These are phyloP conservation scores for Himalopsyche anomala DNA, from an alignment of 2,888 invertebrate genomes.

Conservation along the genomic window DNA sequence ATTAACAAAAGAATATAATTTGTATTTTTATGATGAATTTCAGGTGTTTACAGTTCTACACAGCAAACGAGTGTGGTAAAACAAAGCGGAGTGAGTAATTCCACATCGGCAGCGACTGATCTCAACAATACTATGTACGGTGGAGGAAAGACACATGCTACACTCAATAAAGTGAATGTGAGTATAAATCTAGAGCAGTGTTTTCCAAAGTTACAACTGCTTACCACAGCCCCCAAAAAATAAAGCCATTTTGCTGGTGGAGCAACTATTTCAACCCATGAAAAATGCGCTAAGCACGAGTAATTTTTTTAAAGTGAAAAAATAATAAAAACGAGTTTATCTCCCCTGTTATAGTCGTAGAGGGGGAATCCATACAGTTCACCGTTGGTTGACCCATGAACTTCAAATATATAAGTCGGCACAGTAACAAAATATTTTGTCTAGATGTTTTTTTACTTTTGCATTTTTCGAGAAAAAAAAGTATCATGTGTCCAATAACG, in stretches of 20 bases:
- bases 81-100: conserved; percentile 68
- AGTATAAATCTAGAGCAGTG: conserved; percentile 71
- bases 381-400: too few species aligned
- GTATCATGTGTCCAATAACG: neutral
- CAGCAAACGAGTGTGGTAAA: conserved; percentile 65
- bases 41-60: conserved; percentile 70
- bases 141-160: conserved; percentile 87
- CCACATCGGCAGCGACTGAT: conserved; percentile 80
- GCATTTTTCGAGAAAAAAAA: too few species aligned
- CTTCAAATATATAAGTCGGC: too few species aligned
- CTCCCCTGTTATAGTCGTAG: too few species aligned
- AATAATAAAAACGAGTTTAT: too few species aligned
- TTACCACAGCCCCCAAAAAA: neutral
- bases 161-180: conserved; percentile 93
- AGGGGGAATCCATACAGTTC: too few species aligned
- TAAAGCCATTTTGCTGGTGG: too few species aligned
- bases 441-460: neutral
- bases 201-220: too few species aligned
- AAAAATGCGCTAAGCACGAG: neutral
- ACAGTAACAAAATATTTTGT: too few species aligned
- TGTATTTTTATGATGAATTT: neutral
- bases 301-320: too few species aligned
- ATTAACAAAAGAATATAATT: too few species aligned
- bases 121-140: conserved; percentile 88
- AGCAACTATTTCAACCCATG: too few species aligned